Evolutionary conservation across 2,113 vertebrate genomes (phyloP), one percentile per base, ranked within the genome.

Genomic region (Lophotis ruficrista): DNA sequence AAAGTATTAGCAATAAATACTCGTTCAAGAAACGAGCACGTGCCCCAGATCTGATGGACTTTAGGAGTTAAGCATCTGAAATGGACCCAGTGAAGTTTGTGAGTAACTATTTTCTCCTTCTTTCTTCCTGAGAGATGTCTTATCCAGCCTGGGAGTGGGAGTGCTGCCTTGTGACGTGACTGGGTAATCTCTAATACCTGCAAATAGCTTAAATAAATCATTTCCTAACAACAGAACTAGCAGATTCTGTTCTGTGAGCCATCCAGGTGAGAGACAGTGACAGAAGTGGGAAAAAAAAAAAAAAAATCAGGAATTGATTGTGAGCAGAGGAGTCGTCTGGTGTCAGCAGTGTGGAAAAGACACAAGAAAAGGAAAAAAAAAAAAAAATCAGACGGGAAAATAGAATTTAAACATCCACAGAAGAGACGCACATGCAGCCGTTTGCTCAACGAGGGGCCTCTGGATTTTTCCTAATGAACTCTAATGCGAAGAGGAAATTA

Each of bases 401-500:
- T 48, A 33, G 3, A 35, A 72, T 78, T 81, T 84, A 80, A 77
- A 45, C 60, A 71, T 37, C 22, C 69, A 76, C 51, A 56, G 72
- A 87, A 79, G 90, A 94, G 58, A 82, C n/a, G 69, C 72, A 89
- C 92, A 91, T 78, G 57, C 90, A 82, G 89, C 15, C 25, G 0
- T 92, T 73, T 89, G 71, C 62, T 61, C 56, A 28, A 3, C 30
- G 86, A 90, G 89, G 45, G 79, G 68, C 84, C 87, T 94, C 92
- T 93, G 83, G 48, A 47, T 90, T 86, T 86, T 75, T 92, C 51
- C 72, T 92, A 87, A 90, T 91, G 90, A 91, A 27, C 61, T 84
- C 35, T 78, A 82, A 93, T 45, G 89, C 77, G 57, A 93, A 91
- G 25, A 84, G 83, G 96, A 97, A 96, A 97, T 96, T 51, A 84